Evolutionary conservation across 1,140 invertebrate species (phyloP), one percentile per base, ranked within the genome.

Genomic region (Drosophila insularis): DNA sequence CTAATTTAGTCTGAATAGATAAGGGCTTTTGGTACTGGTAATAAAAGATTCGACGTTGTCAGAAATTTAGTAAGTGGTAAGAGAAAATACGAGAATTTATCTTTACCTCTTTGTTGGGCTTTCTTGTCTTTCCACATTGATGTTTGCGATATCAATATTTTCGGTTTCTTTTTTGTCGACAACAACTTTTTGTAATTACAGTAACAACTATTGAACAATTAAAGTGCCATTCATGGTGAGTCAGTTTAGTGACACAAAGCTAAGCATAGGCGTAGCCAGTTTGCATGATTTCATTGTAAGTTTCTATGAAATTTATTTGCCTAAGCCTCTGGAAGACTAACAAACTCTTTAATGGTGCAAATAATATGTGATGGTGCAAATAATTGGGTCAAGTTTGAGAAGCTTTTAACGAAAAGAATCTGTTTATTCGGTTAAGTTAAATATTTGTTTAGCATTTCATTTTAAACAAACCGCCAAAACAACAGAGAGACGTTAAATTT

Each of bases 1-100:
- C 69, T 59, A 8, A 32, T 74, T 68, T 71, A 73, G 69, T 85
- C 81, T 89, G 80, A 72, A 32, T 61, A 61, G 66, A 72, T 74
- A 74, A 50, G 21, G 43, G 43, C 19, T 50, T 50, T 21, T 50
- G 43, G 43, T 50, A 50, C 43, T 50, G 43, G 43, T 50, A 50
- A 50, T 50, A 50, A 50, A 50, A 50, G 43, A 50, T 50, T 55
- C 53, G 55, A 46, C 46, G 62, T 50, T 68, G 76, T 43, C 58
- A 76, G 63, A 65, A 67, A 68, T 43, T 63, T 11, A 13, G 35
- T 37, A 37, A 37, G 35, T 65, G 73, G 64, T 17, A 32, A 35
- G 46, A 35, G 21, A 74, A 80, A 74, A 78, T 84, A 84, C 31
- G 65, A 64, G 67, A 71, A 59, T 60, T 78, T 74, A 72, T 86